Evolutionary conservation across 2,797 vertebrate genomes (phyloP).

Genomic region (Chloroceryle inda): DNA sequence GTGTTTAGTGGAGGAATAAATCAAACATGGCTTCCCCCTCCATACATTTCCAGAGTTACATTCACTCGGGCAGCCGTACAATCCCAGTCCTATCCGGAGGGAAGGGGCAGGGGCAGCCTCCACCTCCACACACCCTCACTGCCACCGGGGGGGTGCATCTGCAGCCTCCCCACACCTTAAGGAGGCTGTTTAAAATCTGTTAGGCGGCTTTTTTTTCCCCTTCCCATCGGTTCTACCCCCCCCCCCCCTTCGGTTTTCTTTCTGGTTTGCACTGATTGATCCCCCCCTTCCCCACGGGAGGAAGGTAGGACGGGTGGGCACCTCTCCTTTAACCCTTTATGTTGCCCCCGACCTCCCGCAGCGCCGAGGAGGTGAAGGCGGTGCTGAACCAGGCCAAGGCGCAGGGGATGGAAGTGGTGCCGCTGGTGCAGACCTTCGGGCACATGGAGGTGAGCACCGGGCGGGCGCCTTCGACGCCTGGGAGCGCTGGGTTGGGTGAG

Average conservation of each 20-base stretch:
- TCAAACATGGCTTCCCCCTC: constrained; percentile 81
- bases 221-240: not conserved
- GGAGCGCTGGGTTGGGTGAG: not conserved
- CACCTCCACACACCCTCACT: not conserved
- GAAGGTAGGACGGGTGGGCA: too few species aligned
- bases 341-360: constrained; percentile 60
- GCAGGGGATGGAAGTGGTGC: constrained; percentile 89
- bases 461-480: not conserved
- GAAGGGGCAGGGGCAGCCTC: constrained; percentile 24
- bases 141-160: not conserved
- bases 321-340: constrained; percentile 17
- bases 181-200: not conserved
- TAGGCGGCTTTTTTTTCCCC: not conserved
- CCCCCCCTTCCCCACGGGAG: not conserved
- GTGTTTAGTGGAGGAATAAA: constrained; percentile 71
- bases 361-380: constrained; percentile 84
- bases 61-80: constrained; percentile 49
- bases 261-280: constrained; percentile 44
- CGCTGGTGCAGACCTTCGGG: constrained; percentile 94
- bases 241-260: not conserved
- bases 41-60: constrained; percentile 75
- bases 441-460: constrained; percentile 92
- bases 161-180: not conserved
- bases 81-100: constrained; percentile 40
- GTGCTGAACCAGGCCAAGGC: constrained; percentile 85